A percentile compares a stretch with the other conserved stretches of the same genome.
Evolutionary conservation across 2,888 invertebrate species (phyloP).

Genomic region (Tetragonisca angustula): DNA sequence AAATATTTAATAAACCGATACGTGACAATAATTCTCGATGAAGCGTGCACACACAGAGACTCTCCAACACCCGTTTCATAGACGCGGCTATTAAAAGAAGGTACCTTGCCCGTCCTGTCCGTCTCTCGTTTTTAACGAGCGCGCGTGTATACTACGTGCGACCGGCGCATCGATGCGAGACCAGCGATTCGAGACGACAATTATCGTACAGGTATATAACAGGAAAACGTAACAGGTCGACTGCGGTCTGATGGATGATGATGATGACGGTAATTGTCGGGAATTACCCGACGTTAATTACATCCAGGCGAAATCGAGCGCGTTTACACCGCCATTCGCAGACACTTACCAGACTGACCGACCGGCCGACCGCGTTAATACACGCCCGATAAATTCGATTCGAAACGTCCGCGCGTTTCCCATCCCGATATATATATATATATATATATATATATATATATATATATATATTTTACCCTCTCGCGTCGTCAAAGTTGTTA

Average conservation of each 20-base stretch:
- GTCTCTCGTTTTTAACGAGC: slow-evolving; percentile 42
- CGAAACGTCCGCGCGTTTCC: slow-evolving; percentile 51
- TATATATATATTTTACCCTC: slow-evolving; percentile 52
- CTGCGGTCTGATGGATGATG: slow-evolving; percentile 69
- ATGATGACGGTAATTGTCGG: slow-evolving; percentile 73
- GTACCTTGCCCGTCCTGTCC: neutral
- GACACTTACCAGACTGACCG: slow-evolving; percentile 69
- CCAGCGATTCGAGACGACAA: slow-evolving; percentile 67
- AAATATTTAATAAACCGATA: too few species aligned
- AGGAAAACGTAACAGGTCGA: slow-evolving; percentile 74
- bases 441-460: too few species aligned
- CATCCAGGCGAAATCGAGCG: slow-evolving; percentile 63
- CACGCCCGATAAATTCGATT: slow-evolving; percentile 70
- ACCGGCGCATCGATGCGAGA: slow-evolving; percentile 50
- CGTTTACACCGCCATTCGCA: slow-evolving; percentile 66
- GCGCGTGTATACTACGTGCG: neutral
- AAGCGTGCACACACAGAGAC: too few species aligned
- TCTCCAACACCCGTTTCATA: neutral
- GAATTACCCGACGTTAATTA: slow-evolving; percentile 73
- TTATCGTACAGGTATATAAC: slow-evolving; percentile 72
- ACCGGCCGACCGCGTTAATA: slow-evolving; percentile 65
- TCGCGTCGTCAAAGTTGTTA: slow-evolving; percentile 60
- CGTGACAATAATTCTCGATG: too few species aligned
- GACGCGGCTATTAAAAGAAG: neutral
- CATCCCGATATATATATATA: slow-evolving; percentile 11